Base-by-base conservation (phyloP, 1,140 invertebrate species). In the Holotrichia oblita region DNA sequence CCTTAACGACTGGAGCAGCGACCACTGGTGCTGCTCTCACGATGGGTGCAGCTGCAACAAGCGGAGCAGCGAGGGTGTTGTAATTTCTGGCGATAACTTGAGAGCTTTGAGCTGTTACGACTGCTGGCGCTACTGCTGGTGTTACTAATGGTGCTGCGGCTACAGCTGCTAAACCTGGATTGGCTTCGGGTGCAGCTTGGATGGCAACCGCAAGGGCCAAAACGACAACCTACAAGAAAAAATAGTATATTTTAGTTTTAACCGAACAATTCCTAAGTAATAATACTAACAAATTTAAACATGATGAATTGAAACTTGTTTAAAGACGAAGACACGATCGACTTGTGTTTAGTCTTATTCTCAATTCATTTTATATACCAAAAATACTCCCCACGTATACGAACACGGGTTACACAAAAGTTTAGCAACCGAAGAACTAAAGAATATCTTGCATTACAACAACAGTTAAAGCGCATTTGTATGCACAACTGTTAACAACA, bases 61-160 rank as follows among this genome's bases (percentile, higher is more conserved):
- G 79, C 0, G 87, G 85, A 8, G 89, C 76, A 7, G 89, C 90
- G 91, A 89, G n/a, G n/a, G n/a, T n/a, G n/a, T n/a, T n/a, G n/a
- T n/a, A n/a, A n/a, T n/a, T n/a, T n/a, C n/a, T n/a, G 6, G 90
- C 86, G 69, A 92, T 82, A 40, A 91, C 90, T 84, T 92, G 91
- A 10, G 90, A 92, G 83, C 91, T 92, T 78, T 89, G 88, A 3
- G 91, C 90, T 0, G 91, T 91, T 3, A 92, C 90, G 44, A 92
- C 87, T 0, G 90, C 87, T 0, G 90, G 90, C 0, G 90, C 89
- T 64, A 64, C 24, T 27, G 22, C 87, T 0, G 90, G n/a, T n/a
- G n/a, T n/a, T n/a, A n/a, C n/a, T n/a, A n/a, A n/a, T n/a, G n/a
- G 90, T 1, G 78, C 78, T 8, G 79, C 61, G 20, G 78, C 80